phyloP scores from a whole-genome alignment of 2,113 vertebrate genomes.

The Mormoops blainvillei region DNA sequence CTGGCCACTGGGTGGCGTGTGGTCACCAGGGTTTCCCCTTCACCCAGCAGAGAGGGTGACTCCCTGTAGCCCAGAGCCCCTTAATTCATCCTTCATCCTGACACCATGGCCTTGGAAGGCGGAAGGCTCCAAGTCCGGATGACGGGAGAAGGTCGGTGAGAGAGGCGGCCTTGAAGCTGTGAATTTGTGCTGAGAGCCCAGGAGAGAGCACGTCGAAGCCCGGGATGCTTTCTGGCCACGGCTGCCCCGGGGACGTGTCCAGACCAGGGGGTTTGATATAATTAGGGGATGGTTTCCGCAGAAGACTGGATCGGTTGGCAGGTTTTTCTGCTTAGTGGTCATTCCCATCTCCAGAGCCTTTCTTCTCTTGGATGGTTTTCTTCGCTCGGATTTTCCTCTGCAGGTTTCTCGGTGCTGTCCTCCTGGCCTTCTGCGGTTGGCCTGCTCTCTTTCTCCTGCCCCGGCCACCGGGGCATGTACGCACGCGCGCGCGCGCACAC shows the following conservation, averaged over 20 bases:
- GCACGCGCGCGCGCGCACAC: rapidly evolving
- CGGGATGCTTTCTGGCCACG: not conserved
- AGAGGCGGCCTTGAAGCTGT: slow-evolving; percentile 29
- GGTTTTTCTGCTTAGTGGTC: not conserved
- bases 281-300: not conserved
- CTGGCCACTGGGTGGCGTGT: slow-evolving; percentile 78
- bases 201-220: not conserved
- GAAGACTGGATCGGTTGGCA: not conserved
- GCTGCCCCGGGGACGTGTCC: not conserved
- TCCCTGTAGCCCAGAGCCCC: not conserved
- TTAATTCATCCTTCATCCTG: not conserved
- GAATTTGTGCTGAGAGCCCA: not conserved
- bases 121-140: not conserved
- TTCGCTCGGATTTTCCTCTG: not conserved
- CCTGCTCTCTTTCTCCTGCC: not conserved
- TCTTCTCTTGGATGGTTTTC: not conserved
- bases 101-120: not conserved
- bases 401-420: not conserved
- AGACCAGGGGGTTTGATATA: not conserved
- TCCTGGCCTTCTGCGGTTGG: not conserved
- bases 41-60: not conserved
- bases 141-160: not conserved
- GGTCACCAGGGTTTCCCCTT: slow-evolving; percentile 64
- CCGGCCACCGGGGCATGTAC: rapidly evolving
- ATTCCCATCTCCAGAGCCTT: not conserved